These are phyloP conservation scores for Drosophila austrosaltans DNA, from an alignment of 2,888 invertebrate species.

Conservation along the genomic window DNA sequence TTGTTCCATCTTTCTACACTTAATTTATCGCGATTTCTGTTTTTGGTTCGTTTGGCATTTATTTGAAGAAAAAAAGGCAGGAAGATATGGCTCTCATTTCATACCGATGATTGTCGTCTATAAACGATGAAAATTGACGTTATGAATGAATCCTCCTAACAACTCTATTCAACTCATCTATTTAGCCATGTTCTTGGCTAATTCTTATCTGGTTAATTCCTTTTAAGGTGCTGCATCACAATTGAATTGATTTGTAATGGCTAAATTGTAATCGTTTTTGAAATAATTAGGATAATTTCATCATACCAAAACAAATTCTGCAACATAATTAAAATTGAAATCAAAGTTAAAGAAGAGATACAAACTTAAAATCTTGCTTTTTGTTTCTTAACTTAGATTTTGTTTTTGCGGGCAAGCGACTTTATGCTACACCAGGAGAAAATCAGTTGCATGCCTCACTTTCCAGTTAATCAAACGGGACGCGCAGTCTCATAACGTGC, in stretches of 20 bases:
- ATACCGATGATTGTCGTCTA: too few species aligned
- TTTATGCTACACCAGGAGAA: too few species aligned
- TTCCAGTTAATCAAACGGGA: too few species aligned
- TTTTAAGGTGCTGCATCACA: slow-evolving; percentile 3
- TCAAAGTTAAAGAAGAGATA: too few species aligned
- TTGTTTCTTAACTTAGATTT: too few species aligned
- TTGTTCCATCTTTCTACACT: not conserved
- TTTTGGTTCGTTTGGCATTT: slow-evolving; percentile 4
- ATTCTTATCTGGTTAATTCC: slow-evolving; percentile 4
- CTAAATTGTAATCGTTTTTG: not conserved
- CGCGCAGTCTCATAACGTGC: too few species aligned
- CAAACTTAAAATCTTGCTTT: too few species aligned
- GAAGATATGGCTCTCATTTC: not conserved
- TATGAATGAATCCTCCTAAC: slow-evolving; percentile 9
- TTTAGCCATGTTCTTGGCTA: slow-evolving; percentile 3
- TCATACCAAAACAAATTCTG: too few species aligned
- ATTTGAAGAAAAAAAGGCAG: not conserved
- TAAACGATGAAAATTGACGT: not conserved
- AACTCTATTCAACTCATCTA: not conserved
- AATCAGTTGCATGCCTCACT: too few species aligned
- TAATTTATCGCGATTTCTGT: slow-evolving; percentile 1
- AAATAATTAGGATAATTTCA: too few species aligned
- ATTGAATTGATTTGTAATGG: slow-evolving; percentile 1
- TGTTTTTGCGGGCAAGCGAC: too few species aligned
- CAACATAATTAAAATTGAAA: too few species aligned